These are phyloP conservation scores for Bradynema listronoti DNA, from an alignment of 1,140 invertebrate genomes.

Conservation along the genomic window DNA sequence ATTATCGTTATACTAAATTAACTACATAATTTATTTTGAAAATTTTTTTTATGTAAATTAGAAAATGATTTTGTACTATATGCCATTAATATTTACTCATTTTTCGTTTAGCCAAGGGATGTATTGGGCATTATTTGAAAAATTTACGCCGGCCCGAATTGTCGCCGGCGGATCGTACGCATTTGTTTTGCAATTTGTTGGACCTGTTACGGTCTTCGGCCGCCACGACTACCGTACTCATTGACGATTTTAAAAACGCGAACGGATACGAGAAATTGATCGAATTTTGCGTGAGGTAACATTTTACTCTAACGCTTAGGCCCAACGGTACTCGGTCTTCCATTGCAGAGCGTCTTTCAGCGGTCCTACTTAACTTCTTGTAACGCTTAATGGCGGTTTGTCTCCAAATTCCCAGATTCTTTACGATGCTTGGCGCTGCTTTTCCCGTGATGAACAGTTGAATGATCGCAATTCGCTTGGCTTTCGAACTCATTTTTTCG, in stretches of 20 bases:
- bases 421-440: too few species aligned
- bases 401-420: too few species aligned
- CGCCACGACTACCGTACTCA: constrained; percentile 81
- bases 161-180: constrained; percentile 82
- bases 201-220: constrained; percentile 97
- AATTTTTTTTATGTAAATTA: background rate
- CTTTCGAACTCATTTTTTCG: too few species aligned
- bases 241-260: constrained; percentile 88
- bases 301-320: too few species aligned
- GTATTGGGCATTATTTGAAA: constrained; percentile 85
- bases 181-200: constrained; percentile 96
- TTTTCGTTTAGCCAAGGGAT: constrained; percentile 76
- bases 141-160: constrained; percentile 82
- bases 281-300: constrained; percentile 32
- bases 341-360: too few species aligned
- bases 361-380: too few species aligned
- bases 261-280: constrained; percentile 84
- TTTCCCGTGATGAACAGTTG: too few species aligned
- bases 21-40: too few species aligned
- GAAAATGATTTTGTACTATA: constrained; percentile 10
- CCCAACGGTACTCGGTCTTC: too few species aligned
- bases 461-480: too few species aligned
- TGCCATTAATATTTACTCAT: constrained; percentile 10
- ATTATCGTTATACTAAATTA: constrained; percentile 2
- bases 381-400: too few species aligned